These are phyloP conservation scores for Parotia lawesii DNA, from an alignment of 2,113 vertebrate genomes.

Conservation along the genomic window DNA sequence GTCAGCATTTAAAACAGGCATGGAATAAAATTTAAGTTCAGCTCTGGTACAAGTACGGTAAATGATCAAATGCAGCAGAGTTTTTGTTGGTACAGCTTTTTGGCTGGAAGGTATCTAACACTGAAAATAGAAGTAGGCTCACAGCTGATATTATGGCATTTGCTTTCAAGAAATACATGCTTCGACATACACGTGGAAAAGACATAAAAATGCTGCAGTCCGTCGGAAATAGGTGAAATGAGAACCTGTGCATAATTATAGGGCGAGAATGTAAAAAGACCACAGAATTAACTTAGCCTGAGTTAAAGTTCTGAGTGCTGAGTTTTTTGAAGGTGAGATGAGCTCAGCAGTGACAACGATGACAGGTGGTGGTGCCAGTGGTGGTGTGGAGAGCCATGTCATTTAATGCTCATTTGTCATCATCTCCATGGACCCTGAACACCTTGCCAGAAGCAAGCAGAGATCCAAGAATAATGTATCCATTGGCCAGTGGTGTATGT, in stretches of 20 bases:
- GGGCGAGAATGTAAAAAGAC: conserved; percentile 11
- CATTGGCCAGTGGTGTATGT: neutral
- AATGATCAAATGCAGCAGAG: conserved; percentile 42
- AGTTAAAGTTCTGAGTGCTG: conserved; percentile 42
- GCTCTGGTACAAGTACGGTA: conserved; percentile 32
- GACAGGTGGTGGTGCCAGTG: neutral
- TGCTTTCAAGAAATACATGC: conserved; percentile 40
- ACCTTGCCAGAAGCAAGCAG: conserved; percentile 24
- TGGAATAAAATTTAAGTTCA: conserved; percentile 46
- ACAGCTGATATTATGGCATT: conserved; percentile 67
- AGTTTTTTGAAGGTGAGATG: conserved; percentile 28
- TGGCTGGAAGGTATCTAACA: conserved; percentile 56
- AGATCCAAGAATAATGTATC: conserved; percentile 62
- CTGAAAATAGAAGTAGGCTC: conserved; percentile 60
- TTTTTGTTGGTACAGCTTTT: conserved; percentile 68
- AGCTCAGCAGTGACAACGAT: conserved; percentile 32
- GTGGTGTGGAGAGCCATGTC: neutral
- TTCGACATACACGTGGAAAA: conserved; percentile 61
- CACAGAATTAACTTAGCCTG: conserved; percentile 22
- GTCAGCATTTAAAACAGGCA: conserved; percentile 7
- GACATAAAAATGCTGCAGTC: conserved; percentile 52
- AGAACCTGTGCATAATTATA: conserved; percentile 53
- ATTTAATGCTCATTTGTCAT: conserved; percentile 15
- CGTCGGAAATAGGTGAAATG: conserved; percentile 47
- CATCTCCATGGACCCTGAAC: neutral